A percentile compares a stretch with the other conserved stretches of the same genome.
Evolutionary conservation across 1,140 invertebrate species (phyloP).

Genomic region (Drosophila albomicans): DNA sequence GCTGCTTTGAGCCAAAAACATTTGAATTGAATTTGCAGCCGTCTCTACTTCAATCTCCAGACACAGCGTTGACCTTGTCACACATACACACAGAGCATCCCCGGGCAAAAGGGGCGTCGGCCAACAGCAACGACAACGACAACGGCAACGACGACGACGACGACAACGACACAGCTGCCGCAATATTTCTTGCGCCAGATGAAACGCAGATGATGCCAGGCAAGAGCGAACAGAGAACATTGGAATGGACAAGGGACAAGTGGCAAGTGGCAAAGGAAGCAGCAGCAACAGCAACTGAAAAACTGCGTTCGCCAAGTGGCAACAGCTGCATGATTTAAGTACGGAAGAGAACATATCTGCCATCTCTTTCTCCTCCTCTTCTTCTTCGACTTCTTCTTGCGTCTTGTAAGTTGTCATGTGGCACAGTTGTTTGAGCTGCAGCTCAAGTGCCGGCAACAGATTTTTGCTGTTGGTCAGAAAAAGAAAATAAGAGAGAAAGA

Average conservation of each 20-base stretch:
- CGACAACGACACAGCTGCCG: conserved; percentile 68
- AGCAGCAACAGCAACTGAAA: conserved; percentile 48
- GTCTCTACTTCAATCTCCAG: conserved; percentile 62
- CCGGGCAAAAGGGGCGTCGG: conserved; percentile 51
- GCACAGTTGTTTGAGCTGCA: conserved; percentile 80
- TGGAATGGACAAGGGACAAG: conserved; percentile 8
- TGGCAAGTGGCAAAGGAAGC: conserved; percentile 5
- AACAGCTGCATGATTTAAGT: conserved; percentile 61
- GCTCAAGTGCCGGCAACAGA: conserved; percentile 78
- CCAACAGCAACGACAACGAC: conserved; percentile 18
- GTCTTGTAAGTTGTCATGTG: conserved; percentile 74
- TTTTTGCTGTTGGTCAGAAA: conserved; percentile 50
- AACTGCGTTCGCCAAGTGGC: conserved; percentile 72
- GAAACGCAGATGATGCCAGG: conserved; percentile 77
- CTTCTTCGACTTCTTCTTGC: conserved; percentile 9
- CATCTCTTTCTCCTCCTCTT: conserved; percentile 2
- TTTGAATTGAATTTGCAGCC: conserved; percentile 80
- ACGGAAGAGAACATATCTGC: neutral
- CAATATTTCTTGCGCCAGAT: conserved; percentile 82
- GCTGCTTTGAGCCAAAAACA: conserved; percentile 57
- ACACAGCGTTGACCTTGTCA: conserved; percentile 73
- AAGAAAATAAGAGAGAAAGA: neutral
- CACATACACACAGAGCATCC: conserved; percentile 43
- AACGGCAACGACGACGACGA: conserved; percentile 25
- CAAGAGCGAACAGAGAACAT: conserved; percentile 29